Percentiles rank a stretch among this genome's conserved stretches.
Conservation (phyloP, 2,797 vertebrate species). For the Balearica regulorum region DNA sequence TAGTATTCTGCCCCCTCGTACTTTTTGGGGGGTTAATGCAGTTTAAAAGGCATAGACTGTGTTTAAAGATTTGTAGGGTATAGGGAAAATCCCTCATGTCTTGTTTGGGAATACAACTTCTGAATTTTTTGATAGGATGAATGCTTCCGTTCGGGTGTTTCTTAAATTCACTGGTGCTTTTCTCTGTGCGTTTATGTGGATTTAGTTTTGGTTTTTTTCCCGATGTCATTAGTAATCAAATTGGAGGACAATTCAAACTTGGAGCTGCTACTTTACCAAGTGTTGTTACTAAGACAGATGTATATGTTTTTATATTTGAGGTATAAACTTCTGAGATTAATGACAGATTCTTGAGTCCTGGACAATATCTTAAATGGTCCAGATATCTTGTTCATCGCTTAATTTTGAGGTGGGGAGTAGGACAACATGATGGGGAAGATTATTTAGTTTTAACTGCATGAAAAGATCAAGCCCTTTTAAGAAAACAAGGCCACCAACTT, state of each 20-base stretch:
- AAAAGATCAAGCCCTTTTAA: conserved; percentile 78
- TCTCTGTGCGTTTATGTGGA: background rate
- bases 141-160: background rate
- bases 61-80: background rate
- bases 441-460: conserved; percentile 57
- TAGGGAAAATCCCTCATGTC: background rate
- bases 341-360: conserved; percentile 32
- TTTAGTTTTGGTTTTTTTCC: background rate
- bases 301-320: background rate
- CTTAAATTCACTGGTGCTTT: fast-evolving
- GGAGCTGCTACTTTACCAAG: background rate
- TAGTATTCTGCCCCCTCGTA: background rate
- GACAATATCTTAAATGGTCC: background rate
- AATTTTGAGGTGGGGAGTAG: background rate
- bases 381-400: background rate
- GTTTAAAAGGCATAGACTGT: background rate
- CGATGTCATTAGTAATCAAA: background rate
- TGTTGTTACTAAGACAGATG: background rate
- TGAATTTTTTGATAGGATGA: background rate
- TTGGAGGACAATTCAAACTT: background rate
- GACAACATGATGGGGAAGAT: background rate
- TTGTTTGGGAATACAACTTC: background rate
- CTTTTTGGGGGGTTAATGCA: fast-evolving
- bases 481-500: conserved; percentile 74
- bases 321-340: background rate